Evolutionary conservation across 2,113 vertebrate genomes (phyloP).

Genomic region (Pogona vitticeps): DNA sequence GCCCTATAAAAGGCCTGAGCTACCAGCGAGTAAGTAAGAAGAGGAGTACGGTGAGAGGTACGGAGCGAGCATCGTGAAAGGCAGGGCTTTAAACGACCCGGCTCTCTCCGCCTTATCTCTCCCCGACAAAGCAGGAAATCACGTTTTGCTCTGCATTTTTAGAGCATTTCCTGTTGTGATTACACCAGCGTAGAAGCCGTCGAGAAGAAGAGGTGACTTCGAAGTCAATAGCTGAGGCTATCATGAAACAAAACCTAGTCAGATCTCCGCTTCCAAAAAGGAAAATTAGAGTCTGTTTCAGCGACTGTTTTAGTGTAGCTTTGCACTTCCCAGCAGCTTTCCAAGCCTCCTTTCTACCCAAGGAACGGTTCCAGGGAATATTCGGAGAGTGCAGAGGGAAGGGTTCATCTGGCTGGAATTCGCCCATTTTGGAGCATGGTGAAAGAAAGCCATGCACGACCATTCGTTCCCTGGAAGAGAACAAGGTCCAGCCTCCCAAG

Average conservation of each 20-base stretch:
- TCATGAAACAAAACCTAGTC: neutral
- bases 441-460: neutral
- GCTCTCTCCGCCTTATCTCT: too few species aligned
- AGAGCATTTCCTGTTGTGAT: neutral
- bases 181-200: neutral
- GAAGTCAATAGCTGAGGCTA: too few species aligned
- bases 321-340: too few species aligned
- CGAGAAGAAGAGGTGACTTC: neutral
- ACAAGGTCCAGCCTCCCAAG: neutral
- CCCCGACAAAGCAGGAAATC: too few species aligned
- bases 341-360: too few species aligned
- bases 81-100: neutral
- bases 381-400: too few species aligned
- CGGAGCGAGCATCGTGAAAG: neutral
- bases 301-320: too few species aligned
- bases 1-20: constrained; percentile 16
- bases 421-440: neutral
- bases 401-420: neutral
- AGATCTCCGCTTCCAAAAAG: too few species aligned
- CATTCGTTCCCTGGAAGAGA: neutral
- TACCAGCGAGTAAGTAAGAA: neutral
- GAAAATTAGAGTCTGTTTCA: too few species aligned
- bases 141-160: neutral
- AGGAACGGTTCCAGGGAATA: too few species aligned
- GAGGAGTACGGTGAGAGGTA: neutral